Conservation (phyloP, 1,140 invertebrate species). For the Pseudoatta argentina region DNA sequence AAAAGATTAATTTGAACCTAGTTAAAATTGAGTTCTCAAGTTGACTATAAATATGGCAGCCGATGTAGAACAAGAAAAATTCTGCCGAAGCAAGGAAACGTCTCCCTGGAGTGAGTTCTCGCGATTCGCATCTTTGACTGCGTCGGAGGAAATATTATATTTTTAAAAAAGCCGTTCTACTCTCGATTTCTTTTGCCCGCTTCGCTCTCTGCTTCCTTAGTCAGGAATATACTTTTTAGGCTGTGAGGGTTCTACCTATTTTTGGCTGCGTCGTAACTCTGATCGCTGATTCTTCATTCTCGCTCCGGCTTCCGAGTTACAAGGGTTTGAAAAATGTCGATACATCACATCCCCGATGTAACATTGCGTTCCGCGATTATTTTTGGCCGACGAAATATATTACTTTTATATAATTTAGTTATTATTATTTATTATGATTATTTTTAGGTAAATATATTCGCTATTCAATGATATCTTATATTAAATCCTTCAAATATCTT, state of each 20-base stretch:
- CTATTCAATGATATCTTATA: not conserved
- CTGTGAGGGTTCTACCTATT: conserved; percentile 54
- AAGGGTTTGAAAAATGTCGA: conserved; percentile 36
- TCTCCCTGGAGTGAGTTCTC: not conserved
- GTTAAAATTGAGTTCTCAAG: too few species aligned
- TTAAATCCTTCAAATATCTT: not conserved
- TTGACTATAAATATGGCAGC: too few species aligned
- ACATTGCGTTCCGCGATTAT: not conserved
- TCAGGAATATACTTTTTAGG: conserved; percentile 52
- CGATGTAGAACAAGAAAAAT: not conserved
- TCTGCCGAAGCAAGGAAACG: not conserved
- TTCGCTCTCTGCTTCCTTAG: not conserved
- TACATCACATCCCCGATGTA: conserved; percentile 13
- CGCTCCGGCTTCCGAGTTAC: conserved; percentile 45
- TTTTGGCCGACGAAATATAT: not conserved
- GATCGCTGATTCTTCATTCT: conserved; percentile 67
- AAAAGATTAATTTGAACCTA: too few species aligned
- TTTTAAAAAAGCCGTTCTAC: not conserved
- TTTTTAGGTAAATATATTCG: not conserved
- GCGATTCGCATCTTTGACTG: not conserved
- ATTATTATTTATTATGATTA: not conserved
- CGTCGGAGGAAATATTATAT: conserved; percentile 31
- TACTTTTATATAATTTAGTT: not conserved
- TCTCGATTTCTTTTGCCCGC: not conserved
- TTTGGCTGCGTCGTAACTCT: conserved; percentile 66